A percentile compares a stretch with the other conserved stretches of the same genome.
Evolutionary conservation across 2,797 vertebrate genomes (phyloP).

Genomic region (Smutsia temminckii): DNA sequence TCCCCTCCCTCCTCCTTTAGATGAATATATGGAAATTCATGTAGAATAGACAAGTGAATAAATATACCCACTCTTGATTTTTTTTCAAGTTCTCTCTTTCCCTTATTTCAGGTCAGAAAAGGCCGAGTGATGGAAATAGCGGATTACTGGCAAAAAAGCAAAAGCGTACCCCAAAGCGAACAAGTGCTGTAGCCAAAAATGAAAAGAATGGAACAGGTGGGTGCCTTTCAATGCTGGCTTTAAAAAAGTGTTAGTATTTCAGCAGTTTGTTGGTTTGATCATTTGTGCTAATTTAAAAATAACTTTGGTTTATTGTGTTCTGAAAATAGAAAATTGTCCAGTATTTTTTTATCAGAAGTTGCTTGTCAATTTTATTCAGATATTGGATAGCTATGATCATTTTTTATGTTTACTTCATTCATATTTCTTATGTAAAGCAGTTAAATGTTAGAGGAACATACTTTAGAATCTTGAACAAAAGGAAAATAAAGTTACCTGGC

Average conservation of each 20-base stretch:
- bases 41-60: background rate
- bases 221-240: background rate
- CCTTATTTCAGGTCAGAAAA: constrained; percentile 90
- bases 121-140: constrained; percentile 89
- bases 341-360: constrained; percentile 23
- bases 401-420: constrained; percentile 19
- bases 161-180: constrained; percentile 95
- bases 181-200: constrained; percentile 87
- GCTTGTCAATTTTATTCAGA: constrained; percentile 19
- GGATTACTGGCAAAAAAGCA: constrained; percentile 93
- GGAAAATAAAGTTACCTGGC: constrained; percentile 17
- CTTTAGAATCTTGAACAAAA: constrained; percentile 20
- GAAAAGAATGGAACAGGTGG: constrained; percentile 97
- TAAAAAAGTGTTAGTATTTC: background rate
- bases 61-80: background rate
- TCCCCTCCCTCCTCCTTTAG: background rate
- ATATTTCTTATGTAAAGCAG: constrained; percentile 2
- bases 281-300: background rate
- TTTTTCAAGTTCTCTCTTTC: background rate
- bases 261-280: background rate
- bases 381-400: background rate
- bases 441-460: constrained; percentile 24
- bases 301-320: background rate
- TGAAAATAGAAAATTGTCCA: background rate
- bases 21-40: background rate